These are phyloP conservation scores for Ichneumoninae sp. DNA, from an alignment of 2,888 invertebrate species.

Conservation along the genomic window DNA sequence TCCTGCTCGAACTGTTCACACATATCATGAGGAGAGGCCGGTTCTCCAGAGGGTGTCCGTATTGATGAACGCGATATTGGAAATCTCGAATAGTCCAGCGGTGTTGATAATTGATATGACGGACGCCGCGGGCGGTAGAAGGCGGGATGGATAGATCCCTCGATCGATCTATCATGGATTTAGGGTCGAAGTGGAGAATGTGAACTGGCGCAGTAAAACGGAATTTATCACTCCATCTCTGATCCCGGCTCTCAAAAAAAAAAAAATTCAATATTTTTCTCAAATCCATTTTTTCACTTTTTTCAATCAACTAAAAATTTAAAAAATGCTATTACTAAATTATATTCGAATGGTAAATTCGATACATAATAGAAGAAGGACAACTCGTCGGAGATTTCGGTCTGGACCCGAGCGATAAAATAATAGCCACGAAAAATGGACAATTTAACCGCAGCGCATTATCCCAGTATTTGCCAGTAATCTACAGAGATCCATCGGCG, in stretches of 20 bases:
- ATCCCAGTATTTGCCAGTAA: not conserved
- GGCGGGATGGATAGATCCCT: constrained; percentile 18
- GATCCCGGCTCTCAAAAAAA: no score
- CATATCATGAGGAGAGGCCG: not conserved
- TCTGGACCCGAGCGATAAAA: no score
- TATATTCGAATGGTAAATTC: no score
- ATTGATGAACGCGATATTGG: constrained; percentile 71
- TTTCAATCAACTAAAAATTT: no score
- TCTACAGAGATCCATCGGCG: not conserved
- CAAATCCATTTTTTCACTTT: no score
- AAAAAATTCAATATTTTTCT: no score
- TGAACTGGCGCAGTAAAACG: not conserved
- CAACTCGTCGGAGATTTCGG: not conserved
- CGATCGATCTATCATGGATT: not conserved
- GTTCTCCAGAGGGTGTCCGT: constrained; percentile 54
- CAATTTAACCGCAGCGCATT: not conserved
- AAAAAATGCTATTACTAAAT: no score
- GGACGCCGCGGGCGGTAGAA: not conserved
- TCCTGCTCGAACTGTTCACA: constrained; percentile 14
- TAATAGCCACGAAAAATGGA: not conserved
- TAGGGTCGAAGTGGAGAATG: not conserved
- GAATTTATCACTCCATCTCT: not conserved
- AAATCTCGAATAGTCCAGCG: constrained; percentile 64
- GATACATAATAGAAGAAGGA: no score
- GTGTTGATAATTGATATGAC: constrained; percentile 34